Conservation (phyloP, 2,888 invertebrate species). For the Orchesella flavescens region DNA sequence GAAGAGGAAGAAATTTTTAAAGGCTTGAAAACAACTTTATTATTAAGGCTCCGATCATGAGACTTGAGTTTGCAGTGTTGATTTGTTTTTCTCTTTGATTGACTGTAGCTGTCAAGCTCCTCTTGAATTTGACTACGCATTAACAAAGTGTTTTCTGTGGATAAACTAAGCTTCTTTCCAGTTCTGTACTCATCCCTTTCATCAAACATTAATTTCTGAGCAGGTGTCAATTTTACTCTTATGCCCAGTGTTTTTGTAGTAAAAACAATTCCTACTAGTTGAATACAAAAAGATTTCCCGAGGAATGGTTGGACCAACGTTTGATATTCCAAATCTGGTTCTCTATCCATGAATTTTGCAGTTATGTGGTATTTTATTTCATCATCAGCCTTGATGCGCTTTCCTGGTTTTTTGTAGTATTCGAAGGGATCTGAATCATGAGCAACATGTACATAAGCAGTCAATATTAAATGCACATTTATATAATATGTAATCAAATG, state of each 20-base stretch:
- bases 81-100: neutral
- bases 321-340: conserved; percentile 36
- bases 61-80: conserved; percentile 34
- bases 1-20: conserved; percentile 17
- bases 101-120: neutral
- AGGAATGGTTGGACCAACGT: conserved; percentile 29
- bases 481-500: too few relatives aligned
- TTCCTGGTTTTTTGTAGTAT: conserved; percentile 53
- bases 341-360: conserved; percentile 53
- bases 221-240: conserved; percentile 73
- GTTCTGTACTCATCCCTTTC: conserved; percentile 66
- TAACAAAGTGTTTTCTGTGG: neutral
- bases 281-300: conserved; percentile 43
- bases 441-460: neutral
- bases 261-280: conserved; percentile 58
- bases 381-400: conserved; percentile 33
- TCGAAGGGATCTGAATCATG: conserved; percentile 38
- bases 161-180: neutral
- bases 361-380: conserved; percentile 56
- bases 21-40: conserved; percentile 8
- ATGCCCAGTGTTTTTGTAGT: conserved; percentile 73
- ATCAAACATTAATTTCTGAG: conserved; percentile 73
- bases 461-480: neutral
- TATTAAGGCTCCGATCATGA: neutral
- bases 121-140: conserved; percentile 5